phyloP scores from a whole-genome alignment of 2,888 invertebrate genomes.

The Pandemis heparana region DNA sequence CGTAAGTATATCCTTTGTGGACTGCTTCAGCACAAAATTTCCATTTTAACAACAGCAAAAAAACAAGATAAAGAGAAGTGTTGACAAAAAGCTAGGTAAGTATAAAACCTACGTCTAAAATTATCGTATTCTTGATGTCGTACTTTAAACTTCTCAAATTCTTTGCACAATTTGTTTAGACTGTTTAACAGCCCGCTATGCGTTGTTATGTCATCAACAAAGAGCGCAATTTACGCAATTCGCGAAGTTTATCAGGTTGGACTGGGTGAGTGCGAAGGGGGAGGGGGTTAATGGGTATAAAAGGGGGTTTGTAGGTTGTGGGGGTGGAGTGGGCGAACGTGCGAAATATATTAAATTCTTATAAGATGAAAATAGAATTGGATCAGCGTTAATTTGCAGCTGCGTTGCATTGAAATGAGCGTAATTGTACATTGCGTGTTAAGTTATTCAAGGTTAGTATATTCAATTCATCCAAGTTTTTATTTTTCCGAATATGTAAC shows the following conservation, averaged over 20 bases:
- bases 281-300: not conserved
- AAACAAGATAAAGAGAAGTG: not conserved
- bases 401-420: slow-evolving; percentile 3
- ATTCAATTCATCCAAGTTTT: too few relatives aligned
- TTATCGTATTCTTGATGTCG: too few relatives aligned
- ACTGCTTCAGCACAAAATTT: too few relatives aligned
- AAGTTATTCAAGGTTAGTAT: too few relatives aligned
- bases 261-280: not conserved
- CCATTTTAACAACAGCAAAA: too few relatives aligned
- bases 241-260: not conserved
- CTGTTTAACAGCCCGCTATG: not conserved
- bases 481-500: too few relatives aligned
- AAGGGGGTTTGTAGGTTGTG: not conserved
- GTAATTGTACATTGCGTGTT: too few relatives aligned
- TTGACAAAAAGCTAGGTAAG: not conserved
- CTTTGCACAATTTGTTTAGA: not conserved
- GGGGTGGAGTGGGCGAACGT: slow-evolving; percentile 26
- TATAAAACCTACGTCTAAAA: too few relatives aligned
- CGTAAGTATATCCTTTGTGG: too few relatives aligned
- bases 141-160: not conserved
- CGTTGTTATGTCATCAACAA: slow-evolving; percentile 1
- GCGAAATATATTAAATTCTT: slow-evolving; percentile 35
- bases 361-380: slow-evolving; percentile 19
- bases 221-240: slow-evolving; percentile 1
- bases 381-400: slow-evolving; percentile 14